Evolutionary conservation across 2,888 invertebrate species (phyloP).

Genomic region (Agrochola litura): DNA sequence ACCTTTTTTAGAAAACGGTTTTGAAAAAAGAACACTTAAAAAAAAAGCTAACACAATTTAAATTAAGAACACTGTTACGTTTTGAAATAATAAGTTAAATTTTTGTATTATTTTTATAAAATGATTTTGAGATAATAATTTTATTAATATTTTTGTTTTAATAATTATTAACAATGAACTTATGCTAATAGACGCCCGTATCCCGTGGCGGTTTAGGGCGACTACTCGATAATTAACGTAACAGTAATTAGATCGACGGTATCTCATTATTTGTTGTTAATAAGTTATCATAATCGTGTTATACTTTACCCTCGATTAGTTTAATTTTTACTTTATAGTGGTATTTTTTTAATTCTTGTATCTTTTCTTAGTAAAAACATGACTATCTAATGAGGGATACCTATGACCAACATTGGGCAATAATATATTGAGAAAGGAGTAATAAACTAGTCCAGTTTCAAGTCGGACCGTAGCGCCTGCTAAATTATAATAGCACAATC

Average conservation of each 20-base stretch:
- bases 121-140: conserved; percentile 6
- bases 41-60: neutral
- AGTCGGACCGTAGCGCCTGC: neutral
- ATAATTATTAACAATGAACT: conserved; percentile 21
- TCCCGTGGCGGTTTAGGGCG: conserved; percentile 49
- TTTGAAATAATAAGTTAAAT: conserved; percentile 1
- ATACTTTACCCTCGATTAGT: conserved; percentile 36
- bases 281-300: conserved; percentile 13
- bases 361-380: neutral
- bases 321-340: neutral
- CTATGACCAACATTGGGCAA: neutral
- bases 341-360: neutral
- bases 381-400: neutral
- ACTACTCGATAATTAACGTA: conserved; percentile 41
- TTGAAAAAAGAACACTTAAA: conserved; percentile 22
- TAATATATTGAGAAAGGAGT: no score
- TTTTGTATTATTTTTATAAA: conserved; percentile 6
- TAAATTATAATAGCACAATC: conserved; percentile 2
- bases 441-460: neutral
- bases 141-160: neutral
- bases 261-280: conserved; percentile 34
- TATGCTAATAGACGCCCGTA: conserved; percentile 50
- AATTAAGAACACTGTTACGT: conserved; percentile 20
- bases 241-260: conserved; percentile 45
- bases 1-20: neutral